Percentiles rank a stretch among this genome's conserved stretches.
phyloP scores from a whole-genome alignment of 1,140 invertebrate genomes.

The Linepithema humile region DNA sequence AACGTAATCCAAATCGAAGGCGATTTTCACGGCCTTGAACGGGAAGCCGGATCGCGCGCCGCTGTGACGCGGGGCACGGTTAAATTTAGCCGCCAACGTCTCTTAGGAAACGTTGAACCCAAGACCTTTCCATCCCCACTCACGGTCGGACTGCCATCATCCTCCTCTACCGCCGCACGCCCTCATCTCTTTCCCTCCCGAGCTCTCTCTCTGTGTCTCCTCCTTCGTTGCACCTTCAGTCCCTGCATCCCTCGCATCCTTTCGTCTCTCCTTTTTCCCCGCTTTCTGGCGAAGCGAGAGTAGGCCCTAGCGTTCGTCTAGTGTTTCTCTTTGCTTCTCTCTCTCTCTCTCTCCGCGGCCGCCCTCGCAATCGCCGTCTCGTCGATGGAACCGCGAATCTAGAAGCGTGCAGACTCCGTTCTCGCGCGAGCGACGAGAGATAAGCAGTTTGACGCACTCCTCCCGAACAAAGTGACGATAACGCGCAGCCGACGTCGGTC shows the following conservation, averaged over 20 bases:
- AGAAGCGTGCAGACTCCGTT: constrained; percentile 20
- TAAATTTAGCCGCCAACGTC: constrained; percentile 74
- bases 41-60: constrained; percentile 59
- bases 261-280: not conserved
- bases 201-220: not conserved
- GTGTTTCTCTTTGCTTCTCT: constrained; percentile 41
- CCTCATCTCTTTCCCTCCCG: not conserved
- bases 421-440: constrained; percentile 30
- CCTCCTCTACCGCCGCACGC: not conserved
- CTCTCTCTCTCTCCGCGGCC: constrained; percentile 5
- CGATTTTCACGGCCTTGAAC: constrained; percentile 62
- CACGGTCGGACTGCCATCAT: constrained; percentile 7
- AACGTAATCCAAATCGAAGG: constrained; percentile 58
- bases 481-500: constrained; percentile 2
- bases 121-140: constrained; percentile 66
- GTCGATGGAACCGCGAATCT: constrained; percentile 42
- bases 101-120: constrained; percentile 77
- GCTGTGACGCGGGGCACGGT: constrained; percentile 63
- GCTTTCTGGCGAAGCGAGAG: constrained; percentile 7
- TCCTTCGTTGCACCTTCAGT: not conserved
- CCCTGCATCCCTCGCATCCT: constrained; percentile 5
- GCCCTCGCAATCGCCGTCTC: not conserved
- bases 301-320: constrained; percentile 30
- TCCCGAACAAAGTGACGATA: constrained; percentile 58
- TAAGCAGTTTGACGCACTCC: constrained; percentile 57